Evolutionary conservation across 2,888 invertebrate genomes (phyloP).

Genomic region (Stenolophus ochropezus): DNA sequence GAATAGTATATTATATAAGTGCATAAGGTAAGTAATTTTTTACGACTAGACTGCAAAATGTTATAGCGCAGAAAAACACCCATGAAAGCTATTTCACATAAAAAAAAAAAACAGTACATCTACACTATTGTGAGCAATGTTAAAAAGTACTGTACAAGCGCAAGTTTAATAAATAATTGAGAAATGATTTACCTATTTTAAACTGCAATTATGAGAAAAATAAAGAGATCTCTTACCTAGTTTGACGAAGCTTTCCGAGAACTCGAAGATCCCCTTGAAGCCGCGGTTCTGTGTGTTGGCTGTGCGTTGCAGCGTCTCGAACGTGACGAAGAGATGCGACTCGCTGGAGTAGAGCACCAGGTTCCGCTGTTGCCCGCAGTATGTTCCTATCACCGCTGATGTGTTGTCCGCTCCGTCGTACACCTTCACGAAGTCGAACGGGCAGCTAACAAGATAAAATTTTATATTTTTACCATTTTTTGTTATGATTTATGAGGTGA

Average conservation of each 20-base stretch:
- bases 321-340: conserved; percentile 91
- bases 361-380: conserved; percentile 97
- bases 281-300: conserved; percentile 98
- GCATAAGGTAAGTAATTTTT: too few species aligned
- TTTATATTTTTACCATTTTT: too few species aligned
- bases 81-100: too few species aligned
- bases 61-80: too few species aligned
- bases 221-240: conserved; percentile 79
- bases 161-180: not conserved
- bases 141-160: too few species aligned
- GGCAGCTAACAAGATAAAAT: conserved; percentile 82
- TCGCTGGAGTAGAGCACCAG: conserved; percentile 96
- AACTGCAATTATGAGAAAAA: not conserved
- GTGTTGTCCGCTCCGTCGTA: conserved; percentile 95
- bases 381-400: conserved; percentile 94
- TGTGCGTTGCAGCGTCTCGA: conserved; percentile 92
- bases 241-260: conserved; percentile 98
- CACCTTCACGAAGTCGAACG: conserved; percentile 97
- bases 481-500: too few species aligned
- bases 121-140: too few species aligned
- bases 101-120: too few species aligned
- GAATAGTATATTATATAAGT: too few species aligned
- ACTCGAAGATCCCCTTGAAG: conserved; percentile 98
- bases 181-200: not conserved
- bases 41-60: too few species aligned